These are phyloP conservation scores for Byasa hedistus DNA, from an alignment of 2,888 invertebrate species.

Conservation along the genomic window DNA sequence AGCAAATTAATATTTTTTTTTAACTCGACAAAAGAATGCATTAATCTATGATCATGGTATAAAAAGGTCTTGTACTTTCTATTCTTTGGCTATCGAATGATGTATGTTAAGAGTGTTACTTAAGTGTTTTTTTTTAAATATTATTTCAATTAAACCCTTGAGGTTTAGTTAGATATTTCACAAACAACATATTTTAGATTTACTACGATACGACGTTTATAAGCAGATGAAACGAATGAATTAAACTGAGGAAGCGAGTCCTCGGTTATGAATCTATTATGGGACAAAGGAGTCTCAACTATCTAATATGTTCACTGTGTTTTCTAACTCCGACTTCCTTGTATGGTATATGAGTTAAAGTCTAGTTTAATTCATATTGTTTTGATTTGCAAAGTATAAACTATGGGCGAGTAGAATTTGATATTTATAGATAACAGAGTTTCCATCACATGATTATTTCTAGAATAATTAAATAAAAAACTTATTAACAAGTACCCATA, in stretches of 20 bases:
- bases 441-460: too few relatives aligned
- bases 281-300: conserved; percentile 4
- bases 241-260: background rate
- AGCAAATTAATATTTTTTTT: background rate
- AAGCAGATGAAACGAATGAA: background rate
- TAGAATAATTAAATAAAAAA: background rate
- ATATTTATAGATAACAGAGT: too few relatives aligned
- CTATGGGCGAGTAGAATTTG: too few relatives aligned
- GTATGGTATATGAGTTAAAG: background rate
- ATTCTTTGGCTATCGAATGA: too few relatives aligned
- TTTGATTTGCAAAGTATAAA: background rate
- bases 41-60: background rate
- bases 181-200: background rate
- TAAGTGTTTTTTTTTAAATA: too few relatives aligned
- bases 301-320: background rate
- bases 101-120: too few relatives aligned
- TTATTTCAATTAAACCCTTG: too few relatives aligned
- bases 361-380: background rate
- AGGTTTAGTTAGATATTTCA: background rate
- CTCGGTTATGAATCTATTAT: conserved; percentile 1
- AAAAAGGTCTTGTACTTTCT: too few relatives aligned
- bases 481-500: background rate
- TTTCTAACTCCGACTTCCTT: background rate
- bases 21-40: conserved; percentile 7
- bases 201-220: background rate